Conservation (phyloP, 2,888 invertebrate genomes). For the Toxonevra muliebris region DNA sequence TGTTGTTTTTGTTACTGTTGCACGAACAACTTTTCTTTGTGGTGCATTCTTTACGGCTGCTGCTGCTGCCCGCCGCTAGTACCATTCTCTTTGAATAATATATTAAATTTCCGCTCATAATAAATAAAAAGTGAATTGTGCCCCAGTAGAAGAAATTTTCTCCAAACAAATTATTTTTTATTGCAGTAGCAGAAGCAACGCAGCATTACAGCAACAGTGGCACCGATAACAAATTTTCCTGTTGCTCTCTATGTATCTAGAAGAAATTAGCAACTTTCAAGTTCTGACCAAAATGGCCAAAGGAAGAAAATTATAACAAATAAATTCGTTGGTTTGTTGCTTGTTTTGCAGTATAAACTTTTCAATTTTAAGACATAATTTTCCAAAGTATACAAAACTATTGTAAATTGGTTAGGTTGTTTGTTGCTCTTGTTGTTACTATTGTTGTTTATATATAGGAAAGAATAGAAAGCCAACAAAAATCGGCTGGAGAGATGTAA, state of each 20-base stretch:
- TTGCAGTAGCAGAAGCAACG: neutral
- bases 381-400: no score
- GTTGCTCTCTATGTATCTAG: neutral
- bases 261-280: constrained; percentile 20
- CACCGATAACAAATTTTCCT: constrained; percentile 4
- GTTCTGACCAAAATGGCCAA: constrained; percentile 11
- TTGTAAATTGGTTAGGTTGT: neutral
- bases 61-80: neutral
- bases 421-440: neutral
- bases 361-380: no score
- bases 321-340: no score
- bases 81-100: constrained; percentile 28
- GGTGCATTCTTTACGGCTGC: no score
- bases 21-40: no score
- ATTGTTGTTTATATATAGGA: constrained; percentile 6
- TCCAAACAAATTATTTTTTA: neutral
- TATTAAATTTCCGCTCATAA: constrained; percentile 30
- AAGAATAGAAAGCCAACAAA: constrained; percentile 19
- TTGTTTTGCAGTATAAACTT: no score
- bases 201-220: neutral
- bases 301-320: neutral
- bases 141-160: no score
- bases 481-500: neutral
- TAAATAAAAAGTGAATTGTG: constrained; percentile 18
- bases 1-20: neutral